phyloP scores from a whole-genome alignment of 2,888 invertebrate species.

The Kryphioiulus occultus region DNA sequence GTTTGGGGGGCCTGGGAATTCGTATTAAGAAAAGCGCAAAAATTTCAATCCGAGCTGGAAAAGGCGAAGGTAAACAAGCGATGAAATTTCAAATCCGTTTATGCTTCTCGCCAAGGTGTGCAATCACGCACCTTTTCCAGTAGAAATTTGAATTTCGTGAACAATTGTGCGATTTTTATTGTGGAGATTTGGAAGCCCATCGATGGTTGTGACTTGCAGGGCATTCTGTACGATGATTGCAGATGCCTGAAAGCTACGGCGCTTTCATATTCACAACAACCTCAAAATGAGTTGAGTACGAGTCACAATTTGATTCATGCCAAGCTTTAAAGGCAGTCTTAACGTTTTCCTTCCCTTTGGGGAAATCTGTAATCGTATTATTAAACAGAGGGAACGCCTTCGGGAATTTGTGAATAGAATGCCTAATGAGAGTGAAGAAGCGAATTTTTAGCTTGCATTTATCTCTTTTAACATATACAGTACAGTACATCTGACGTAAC shows the following conservation, averaged over 20 bases:
- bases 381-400: conserved; percentile 35
- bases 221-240: neutral
- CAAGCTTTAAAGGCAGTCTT: conserved; percentile 20
- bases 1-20: neutral
- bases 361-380: conserved; percentile 46
- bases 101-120: neutral
- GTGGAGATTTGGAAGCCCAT: neutral
- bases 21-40: neutral
- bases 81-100: neutral
- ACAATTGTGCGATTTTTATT: neutral
- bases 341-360: conserved; percentile 35
- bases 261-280: conserved; percentile 30
- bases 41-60: neutral
- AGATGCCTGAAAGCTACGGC: neutral
- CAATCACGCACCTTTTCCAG: neutral
- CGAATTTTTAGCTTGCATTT: neutral
- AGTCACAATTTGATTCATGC: conserved; percentile 41
- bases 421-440: conserved; percentile 41
- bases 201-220: neutral
- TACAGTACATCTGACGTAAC: conserved; percentile 1
- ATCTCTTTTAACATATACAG: neutral
- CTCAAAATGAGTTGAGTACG: conserved; percentile 44
- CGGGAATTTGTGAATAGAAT: conserved; percentile 44
- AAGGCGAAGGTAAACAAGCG: neutral
- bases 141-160: neutral